Conservation (phyloP, 2,113 vertebrate species). For the Menura novaehollandiae region DNA sequence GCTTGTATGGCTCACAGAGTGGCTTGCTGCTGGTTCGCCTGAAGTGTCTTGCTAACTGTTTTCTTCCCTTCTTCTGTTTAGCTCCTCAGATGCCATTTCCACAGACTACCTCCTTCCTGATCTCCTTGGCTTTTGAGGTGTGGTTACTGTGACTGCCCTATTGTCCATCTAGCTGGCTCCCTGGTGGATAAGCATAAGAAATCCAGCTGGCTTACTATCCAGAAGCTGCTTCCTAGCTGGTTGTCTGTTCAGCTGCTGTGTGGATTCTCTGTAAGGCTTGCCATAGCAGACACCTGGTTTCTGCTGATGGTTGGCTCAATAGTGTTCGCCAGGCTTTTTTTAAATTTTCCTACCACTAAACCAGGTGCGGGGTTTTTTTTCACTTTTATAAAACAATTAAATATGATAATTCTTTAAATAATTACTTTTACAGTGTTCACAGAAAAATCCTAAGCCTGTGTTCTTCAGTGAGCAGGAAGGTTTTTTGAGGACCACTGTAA, state of each 20-base stretch:
- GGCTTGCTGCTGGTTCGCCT: background rate
- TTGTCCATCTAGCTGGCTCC: background rate
- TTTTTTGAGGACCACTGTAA: background rate
- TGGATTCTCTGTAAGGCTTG: background rate
- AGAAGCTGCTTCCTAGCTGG: background rate
- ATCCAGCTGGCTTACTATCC: background rate
- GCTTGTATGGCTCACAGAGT: background rate
- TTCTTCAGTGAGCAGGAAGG: background rate
- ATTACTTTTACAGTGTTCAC: background rate
- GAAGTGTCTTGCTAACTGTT: background rate
- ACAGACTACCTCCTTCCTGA: background rate
- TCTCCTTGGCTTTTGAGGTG: background rate
- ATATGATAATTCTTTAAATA: background rate
- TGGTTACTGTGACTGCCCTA: background rate
- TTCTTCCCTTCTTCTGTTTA: background rate
- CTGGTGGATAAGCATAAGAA: background rate
- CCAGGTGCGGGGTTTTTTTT: background rate
- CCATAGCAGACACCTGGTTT: background rate
- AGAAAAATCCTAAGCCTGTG: background rate
- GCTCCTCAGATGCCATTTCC: background rate
- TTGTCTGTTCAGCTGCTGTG: background rate
- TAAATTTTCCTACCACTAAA: background rate
- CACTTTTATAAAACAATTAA: background rate
- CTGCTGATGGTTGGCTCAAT: background rate
- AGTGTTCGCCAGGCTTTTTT: accelerated